Conservation (phyloP, 2,113 vertebrate species). For the Menura novaehollandiae region DNA sequence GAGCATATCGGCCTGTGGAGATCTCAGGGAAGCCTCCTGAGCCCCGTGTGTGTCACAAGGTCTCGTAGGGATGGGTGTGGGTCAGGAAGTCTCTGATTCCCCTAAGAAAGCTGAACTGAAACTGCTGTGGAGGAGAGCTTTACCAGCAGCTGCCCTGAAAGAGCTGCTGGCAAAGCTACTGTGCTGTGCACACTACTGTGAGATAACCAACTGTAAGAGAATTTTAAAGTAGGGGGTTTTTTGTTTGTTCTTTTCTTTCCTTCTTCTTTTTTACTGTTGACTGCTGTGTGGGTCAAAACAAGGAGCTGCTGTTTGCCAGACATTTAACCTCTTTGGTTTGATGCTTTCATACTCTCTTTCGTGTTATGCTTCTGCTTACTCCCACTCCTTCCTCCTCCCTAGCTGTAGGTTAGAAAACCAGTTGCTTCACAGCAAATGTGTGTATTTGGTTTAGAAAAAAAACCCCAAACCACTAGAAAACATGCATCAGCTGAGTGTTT, state of each 20-base stretch:
- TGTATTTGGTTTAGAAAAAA: not conserved
- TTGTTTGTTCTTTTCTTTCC: not conserved
- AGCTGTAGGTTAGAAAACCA: not conserved
- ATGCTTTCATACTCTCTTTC: not conserved
- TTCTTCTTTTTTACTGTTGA: not conserved
- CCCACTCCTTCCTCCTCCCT: constrained; percentile 47
- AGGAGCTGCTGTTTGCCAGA: not conserved
- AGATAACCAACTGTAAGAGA: not conserved
- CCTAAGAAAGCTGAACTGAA: constrained; percentile 52
- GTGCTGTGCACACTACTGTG: not conserved
- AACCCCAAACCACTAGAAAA: not conserved
- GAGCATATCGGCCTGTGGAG: not conserved
- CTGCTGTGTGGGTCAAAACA: not conserved
- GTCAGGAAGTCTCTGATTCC: not conserved
- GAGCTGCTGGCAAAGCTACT: not conserved
- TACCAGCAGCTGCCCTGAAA: not conserved
- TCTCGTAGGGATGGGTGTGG: not conserved
- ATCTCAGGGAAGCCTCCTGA: not conserved
- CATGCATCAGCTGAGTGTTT: not conserved
- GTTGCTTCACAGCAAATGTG: not conserved
- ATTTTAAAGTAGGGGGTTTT: not conserved
- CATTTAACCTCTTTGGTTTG: not conserved
- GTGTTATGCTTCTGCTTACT: constrained; percentile 17
- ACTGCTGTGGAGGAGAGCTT: constrained; percentile 7
- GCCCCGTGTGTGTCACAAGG: not conserved